Evolutionary conservation across 2,888 invertebrate genomes (phyloP).

Genomic region (Hirtodrosophila trivittata): DNA sequence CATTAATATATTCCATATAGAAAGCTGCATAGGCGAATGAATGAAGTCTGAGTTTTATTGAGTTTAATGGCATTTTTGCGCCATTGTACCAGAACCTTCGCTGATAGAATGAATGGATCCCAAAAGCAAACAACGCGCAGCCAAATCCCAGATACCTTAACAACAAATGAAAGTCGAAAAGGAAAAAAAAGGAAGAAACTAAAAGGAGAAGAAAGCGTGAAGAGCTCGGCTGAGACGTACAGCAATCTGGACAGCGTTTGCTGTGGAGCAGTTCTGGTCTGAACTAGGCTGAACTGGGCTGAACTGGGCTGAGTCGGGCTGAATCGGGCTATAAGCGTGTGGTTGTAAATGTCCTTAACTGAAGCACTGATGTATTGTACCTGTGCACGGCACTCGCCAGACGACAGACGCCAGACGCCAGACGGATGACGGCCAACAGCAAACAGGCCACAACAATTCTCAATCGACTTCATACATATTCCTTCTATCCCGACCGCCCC

Average conservation of each 20-base stretch:
- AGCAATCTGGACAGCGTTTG: constrained; percentile 26
- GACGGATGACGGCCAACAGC: too few relatives aligned
- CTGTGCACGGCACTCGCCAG: constrained; percentile 27
- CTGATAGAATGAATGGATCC: constrained; percentile 53
- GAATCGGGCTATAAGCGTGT: constrained; percentile 13
- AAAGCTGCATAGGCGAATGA: too few relatives aligned
- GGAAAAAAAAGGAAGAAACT: constrained; percentile 20
- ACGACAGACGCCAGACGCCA: too few relatives aligned
- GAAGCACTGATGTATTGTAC: constrained; percentile 53
- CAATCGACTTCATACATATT: constrained; percentile 56
- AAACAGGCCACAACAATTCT: constrained; percentile 57
- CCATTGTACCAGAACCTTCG: constrained; percentile 49
- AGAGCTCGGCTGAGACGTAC: constrained; percentile 20
- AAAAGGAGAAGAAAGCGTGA: constrained; percentile 24
- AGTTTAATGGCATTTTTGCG: constrained; percentile 1
- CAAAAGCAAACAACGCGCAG: constrained; percentile 62
- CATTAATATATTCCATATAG: too few relatives aligned
- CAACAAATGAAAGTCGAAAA: constrained; percentile 60
- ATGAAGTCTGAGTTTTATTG: not conserved
- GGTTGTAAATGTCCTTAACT: constrained; percentile 51
- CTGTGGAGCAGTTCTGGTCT: too few relatives aligned
- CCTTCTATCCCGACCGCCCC: not conserved
- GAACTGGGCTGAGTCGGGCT: constrained; percentile 1
- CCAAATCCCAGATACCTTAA: constrained; percentile 68
- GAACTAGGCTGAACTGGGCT: constrained; percentile 1